A percentile compares a stretch with the other conserved stretches of the same genome.
These are phyloP conservation scores for Hipposideros larvatus DNA, from an alignment of 2,797 vertebrate species.

Conservation along the genomic window DNA sequence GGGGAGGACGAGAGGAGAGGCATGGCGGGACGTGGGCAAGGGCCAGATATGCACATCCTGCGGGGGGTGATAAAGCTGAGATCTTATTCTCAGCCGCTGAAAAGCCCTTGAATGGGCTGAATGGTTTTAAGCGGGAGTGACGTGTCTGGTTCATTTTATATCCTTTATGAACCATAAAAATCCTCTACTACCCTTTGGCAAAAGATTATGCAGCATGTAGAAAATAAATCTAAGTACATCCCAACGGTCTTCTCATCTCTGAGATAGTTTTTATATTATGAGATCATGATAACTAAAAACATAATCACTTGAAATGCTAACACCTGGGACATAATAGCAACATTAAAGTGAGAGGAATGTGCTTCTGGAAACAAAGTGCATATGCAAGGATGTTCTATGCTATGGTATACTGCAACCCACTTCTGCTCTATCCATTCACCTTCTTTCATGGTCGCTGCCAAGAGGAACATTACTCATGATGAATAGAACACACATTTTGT, in stretches of 20 bases:
- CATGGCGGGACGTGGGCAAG: fast-evolving
- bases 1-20: neutral
- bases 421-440: neutral
- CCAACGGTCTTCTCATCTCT: neutral
- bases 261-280: neutral
- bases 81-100: neutral
- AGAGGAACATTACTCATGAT: neutral
- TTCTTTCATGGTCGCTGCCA: neutral
- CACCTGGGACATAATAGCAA: neutral
- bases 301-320: neutral
- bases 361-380: neutral
- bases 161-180: constrained; percentile 20
- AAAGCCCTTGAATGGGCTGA: neutral
- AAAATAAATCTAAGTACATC: neutral
- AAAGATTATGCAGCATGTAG: neutral
- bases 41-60: fast-evolving
- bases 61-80: neutral
- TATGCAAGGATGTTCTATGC: too few species aligned
- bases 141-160: neutral
- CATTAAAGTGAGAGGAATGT: neutral
- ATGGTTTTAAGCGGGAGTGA: neutral
- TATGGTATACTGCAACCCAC: neutral
- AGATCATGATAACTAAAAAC: neutral
- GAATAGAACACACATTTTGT: neutral
- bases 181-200: neutral